phyloP scores from a whole-genome alignment of 64 coral and sea anemone species.

The Porites australiensis region DNA sequence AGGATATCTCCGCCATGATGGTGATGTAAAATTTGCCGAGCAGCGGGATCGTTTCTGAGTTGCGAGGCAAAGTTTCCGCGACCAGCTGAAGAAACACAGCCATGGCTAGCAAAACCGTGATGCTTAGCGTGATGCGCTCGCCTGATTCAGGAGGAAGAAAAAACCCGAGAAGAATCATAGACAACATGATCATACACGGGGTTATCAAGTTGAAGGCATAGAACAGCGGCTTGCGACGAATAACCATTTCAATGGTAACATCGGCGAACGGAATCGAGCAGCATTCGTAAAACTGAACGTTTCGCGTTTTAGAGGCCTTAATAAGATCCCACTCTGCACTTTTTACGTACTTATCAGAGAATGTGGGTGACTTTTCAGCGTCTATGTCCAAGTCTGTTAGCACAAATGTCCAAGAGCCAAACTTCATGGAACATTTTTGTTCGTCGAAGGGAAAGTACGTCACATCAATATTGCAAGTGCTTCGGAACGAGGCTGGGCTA shows the following conservation, averaged over 20 bases:
- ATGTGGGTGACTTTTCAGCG: slow-evolving; percentile 28
- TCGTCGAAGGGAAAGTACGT: slow-evolving; percentile 88
- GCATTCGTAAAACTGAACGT: slow-evolving; percentile 53
- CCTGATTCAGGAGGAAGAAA: slow-evolving; percentile 80
- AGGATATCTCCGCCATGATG: too few species aligned
- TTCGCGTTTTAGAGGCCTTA: slow-evolving; percentile 46
- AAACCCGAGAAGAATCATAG: slow-evolving; percentile 77
- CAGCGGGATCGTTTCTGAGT: slow-evolving; percentile 72
- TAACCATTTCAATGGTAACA: slow-evolving; percentile 67
- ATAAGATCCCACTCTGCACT: slow-evolving; percentile 83
- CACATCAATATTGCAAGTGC: slow-evolving; percentile 80
- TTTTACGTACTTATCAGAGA: slow-evolving; percentile 71
- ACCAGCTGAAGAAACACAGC: slow-evolving; percentile 76
- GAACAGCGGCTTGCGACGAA: slow-evolving; percentile 83
- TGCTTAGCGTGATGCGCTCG: slow-evolving; percentile 83
- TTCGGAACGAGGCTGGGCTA: slow-evolving; percentile 76
- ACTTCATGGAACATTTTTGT: slow-evolving; percentile 81
- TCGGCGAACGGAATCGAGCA: slow-evolving; percentile 64
- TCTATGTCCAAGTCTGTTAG: slow-evolving; percentile 64
- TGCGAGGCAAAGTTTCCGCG: slow-evolving; percentile 77
- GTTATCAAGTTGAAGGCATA: slow-evolving; percentile 85
- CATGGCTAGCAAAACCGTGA: slow-evolving; percentile 86
- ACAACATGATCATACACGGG: slow-evolving; percentile 82
- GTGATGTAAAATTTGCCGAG: slow-evolving; percentile 87
- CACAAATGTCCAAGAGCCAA: slow-evolving; percentile 82